phyloP scores from a whole-genome alignment of 2,888 invertebrate genomes.

The Toxonevra muliebris region DNA sequence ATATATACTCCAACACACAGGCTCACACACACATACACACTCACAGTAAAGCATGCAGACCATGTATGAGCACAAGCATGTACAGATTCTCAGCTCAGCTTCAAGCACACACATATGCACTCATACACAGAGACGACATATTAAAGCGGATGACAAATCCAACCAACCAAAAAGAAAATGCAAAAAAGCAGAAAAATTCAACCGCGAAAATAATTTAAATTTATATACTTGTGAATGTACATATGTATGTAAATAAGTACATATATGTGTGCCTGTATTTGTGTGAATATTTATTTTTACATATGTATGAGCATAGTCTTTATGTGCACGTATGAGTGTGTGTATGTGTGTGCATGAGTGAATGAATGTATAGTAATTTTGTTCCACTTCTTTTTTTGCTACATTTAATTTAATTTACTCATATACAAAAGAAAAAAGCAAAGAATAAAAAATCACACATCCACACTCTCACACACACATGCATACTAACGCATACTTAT shows the following conservation, averaged over 20 bases:
- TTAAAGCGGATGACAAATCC: conserved; percentile 36
- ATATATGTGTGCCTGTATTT: too few relatives aligned
- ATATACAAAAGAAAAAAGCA: conserved; percentile 5
- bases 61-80: too few relatives aligned
- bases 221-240: conserved; percentile 11
- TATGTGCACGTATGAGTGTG: background rate
- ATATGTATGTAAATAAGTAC: too few relatives aligned
- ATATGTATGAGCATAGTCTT: too few relatives aligned
- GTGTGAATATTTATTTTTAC: too few relatives aligned
- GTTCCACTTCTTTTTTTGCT: conserved; percentile 5
- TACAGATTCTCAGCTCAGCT: too few relatives aligned
- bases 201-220: conserved; percentile 25
- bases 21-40: background rate
- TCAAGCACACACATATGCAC: too few relatives aligned
- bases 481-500: conserved; percentile 1
- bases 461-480: conserved; percentile 9
- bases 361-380: too few relatives aligned
- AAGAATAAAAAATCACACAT: conserved; percentile 12
- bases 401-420: conserved; percentile 16
- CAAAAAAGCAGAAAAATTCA: conserved; percentile 12
- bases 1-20: conserved; percentile 2
- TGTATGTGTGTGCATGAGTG: too few relatives aligned
- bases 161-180: conserved; percentile 2
- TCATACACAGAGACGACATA: conserved; percentile 29
- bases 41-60: too few relatives aligned